These are phyloP conservation scores for Paramacrobiotus metropolitanus DNA, from an alignment of 1,140 invertebrate species.

Conservation along the genomic window DNA sequence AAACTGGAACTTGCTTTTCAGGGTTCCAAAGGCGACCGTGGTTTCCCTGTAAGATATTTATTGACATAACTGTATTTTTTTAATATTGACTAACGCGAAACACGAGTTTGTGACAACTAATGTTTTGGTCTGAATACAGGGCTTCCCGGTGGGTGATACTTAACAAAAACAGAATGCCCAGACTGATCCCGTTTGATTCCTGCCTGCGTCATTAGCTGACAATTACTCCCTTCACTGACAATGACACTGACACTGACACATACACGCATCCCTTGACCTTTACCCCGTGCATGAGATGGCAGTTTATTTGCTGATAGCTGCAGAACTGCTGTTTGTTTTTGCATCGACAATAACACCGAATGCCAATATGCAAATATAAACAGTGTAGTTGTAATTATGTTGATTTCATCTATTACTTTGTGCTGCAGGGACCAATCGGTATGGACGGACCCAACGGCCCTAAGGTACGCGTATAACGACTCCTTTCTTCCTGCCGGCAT, in stretches of 20 bases:
- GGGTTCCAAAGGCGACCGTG: constrained; percentile 1
- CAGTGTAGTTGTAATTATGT: neutral
- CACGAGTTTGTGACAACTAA: neutral
- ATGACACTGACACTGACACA: too few relatives aligned
- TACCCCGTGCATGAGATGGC: too few relatives aligned
- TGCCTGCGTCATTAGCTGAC: too few relatives aligned
- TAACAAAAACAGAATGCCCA: neutral
- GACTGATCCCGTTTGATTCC: too few relatives aligned
- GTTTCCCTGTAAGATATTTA: neutral
- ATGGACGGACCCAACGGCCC: neutral
- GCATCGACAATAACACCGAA: neutral
- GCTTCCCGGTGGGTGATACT: neutral
- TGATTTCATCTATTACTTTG: neutral
- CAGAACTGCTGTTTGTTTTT: neutral
- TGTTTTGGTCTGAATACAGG: neutral
- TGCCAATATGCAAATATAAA: neutral
- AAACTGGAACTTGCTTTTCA: neutral
- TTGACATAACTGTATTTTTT: neutral
- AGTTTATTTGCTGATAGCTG: too few relatives aligned
- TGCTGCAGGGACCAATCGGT: neutral
- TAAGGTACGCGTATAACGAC: neutral
- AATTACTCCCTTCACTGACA: too few relatives aligned
- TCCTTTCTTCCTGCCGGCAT: neutral
- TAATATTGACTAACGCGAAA: neutral
- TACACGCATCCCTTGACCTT: neutral